Evolutionary conservation across 2,797 vertebrate species (phyloP), one percentile per base, ranked within the genome.

Genomic region (Pantherophis alleghaniensis): DNA sequence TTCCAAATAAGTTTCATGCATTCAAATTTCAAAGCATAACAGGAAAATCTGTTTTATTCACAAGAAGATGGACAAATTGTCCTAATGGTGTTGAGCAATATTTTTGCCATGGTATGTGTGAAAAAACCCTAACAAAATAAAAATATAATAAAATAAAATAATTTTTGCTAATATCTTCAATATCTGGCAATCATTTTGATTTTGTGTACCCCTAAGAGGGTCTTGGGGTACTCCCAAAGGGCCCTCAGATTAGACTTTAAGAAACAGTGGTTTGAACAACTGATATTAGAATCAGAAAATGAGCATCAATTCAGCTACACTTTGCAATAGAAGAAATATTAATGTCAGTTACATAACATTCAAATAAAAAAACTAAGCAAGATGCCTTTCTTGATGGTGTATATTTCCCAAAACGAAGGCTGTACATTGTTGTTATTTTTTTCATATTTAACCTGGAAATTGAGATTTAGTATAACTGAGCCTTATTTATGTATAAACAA

Each of bases 181-280:
- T 42, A 79, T 79, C 69, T 69, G n/a, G n/a, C n/a, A 69, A 69
- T 32, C 32, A 32, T 69, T 32, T 32, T 16, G n/a, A 69, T 32
- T 69, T 63, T 69, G 66, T 32, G n/a, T 32, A 69, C 6, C n/a
- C 66, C 66, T 69, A 69, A 79, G 69, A 74, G 32, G 32, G 28
- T 74, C 13, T 66, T 66, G 63, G 12, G 63, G 63, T 14, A 37
- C 16, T 37, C 16, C 28, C 63, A 69, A 74, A 16, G 7, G 69
- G 69, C 16, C 7, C 16, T 74, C 32, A 37, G 69, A 42, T 18
- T 18, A 42, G 16, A 79, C 18, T 37, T 74, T 79, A 79, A 79
- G 69, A 79, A 22, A 79, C 69, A 42, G 96, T 96, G 96, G 97
- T 96, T 94, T 97, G 97, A 97, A 97, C 97, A 96, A 97, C 96